Conservation (phyloP, 2,888 invertebrate species). For the Podabrus alpinus region DNA sequence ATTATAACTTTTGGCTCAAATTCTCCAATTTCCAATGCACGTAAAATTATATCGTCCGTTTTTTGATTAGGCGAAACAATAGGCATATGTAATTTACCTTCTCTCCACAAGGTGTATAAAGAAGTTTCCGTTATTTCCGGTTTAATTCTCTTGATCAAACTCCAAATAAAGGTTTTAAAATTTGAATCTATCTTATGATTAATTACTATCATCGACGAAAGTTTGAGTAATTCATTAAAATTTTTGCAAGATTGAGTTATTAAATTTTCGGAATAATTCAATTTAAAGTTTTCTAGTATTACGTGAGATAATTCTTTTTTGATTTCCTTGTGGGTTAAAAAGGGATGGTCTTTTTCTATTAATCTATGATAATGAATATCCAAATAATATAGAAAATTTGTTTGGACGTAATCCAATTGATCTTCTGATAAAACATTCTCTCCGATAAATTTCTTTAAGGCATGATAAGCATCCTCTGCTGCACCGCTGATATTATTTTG, state of each 20-base stretch:
- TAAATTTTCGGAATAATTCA: not conserved
- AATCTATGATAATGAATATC: constrained; percentile 6
- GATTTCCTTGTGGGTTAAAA: constrained; percentile 6
- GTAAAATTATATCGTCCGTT: constrained; percentile 10
- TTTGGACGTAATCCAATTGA: constrained; percentile 9
- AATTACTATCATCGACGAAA: constrained; percentile 6
- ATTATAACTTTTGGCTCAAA: constrained; percentile 16
- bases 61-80: constrained; percentile 3
- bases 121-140: not conserved
- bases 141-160: constrained; percentile 1
- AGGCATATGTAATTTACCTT: constrained; percentile 20
- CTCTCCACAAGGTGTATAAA: constrained; percentile 12
- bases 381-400: constrained; percentile 7
- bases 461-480: not conserved
- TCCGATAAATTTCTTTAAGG: constrained; percentile 10
- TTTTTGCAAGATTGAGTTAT: not conserved
- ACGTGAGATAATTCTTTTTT: not conserved
- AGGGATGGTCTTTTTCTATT: not conserved
- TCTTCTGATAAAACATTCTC: not conserved
- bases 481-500: constrained; percentile 7
- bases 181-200: constrained; percentile 6
- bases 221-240: not conserved
- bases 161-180: constrained; percentile 12
- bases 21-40: constrained; percentile 10
- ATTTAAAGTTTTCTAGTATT: constrained; percentile 13